phyloP scores from a whole-genome alignment of 2,113 vertebrate genomes.

The Triplophysa dalaica region DNA sequence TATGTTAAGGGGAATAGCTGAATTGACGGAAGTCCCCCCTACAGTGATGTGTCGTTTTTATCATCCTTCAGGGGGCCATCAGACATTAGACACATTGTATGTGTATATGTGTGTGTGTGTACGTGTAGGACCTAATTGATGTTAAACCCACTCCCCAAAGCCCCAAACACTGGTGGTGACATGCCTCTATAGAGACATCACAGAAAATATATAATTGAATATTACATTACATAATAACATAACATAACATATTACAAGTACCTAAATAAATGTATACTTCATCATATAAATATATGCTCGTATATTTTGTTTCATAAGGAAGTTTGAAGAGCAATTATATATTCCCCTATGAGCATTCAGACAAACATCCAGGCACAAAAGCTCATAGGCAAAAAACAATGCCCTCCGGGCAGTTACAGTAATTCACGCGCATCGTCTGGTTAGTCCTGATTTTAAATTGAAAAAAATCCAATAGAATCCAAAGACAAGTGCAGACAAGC shows the following conservation, averaged over 20 bases:
- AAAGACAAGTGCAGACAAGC: slow-evolving; percentile 7
- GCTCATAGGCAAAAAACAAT: background rate
- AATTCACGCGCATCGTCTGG: slow-evolving; percentile 9
- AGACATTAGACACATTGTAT: background rate
- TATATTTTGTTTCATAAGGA: too few relatives aligned
- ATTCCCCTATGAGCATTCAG: slow-evolving; percentile 2
- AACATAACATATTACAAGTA: too few relatives aligned
- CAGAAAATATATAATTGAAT: too few relatives aligned
- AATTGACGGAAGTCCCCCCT: background rate
- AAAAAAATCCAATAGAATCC: background rate
- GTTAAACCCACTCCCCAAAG: slow-evolving; percentile 8
- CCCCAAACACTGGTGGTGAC: background rate
- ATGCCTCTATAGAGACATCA: background rate
- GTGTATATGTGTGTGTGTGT: slow-evolving; percentile 13
- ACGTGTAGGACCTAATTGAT: slow-evolving; percentile 16
- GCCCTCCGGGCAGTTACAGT: slow-evolving; percentile 11
- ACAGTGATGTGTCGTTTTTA: background rate
- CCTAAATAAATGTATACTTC: too few relatives aligned
- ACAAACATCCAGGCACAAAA: background rate
- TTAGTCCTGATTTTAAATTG: background rate
- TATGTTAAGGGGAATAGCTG: slow-evolving; percentile 9
- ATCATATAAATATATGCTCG: too few relatives aligned
- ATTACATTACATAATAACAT: too few relatives aligned
- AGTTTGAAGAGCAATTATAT: background rate
- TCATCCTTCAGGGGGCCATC: slow-evolving; percentile 21